These are phyloP conservation scores for Cantharis flavilabris DNA, from an alignment of 2,888 invertebrate species.

Conservation along the genomic window DNA sequence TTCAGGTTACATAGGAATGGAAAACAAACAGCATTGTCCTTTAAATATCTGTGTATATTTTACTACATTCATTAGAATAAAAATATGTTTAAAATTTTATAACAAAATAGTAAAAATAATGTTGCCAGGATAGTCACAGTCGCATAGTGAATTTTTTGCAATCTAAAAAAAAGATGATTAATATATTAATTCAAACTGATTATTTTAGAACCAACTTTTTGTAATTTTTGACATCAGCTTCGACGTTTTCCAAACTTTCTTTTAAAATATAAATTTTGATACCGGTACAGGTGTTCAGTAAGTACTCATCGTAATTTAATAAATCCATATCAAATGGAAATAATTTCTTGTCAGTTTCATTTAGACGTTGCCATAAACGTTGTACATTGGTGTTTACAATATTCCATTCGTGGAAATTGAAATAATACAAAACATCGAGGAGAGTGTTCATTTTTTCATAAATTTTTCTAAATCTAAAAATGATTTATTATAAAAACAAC, in stretches of 20 bases:
- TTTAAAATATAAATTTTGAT: conserved; percentile 40
- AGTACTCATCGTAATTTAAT: conserved; percentile 33
- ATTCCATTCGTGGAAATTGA: conserved; percentile 39
- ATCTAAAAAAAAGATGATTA: not conserved
- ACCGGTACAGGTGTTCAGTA: conserved; percentile 35
- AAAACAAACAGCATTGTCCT: no score
- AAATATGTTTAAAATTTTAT: not conserved
- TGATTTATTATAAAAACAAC: no score
- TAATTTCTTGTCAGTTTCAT: not conserved
- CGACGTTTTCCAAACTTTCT: conserved; percentile 31
- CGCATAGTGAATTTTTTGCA: not conserved
- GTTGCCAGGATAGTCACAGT: not conserved
- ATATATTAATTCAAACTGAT: not conserved
- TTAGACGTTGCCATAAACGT: conserved; percentile 23
- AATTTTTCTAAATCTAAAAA: conserved; percentile 39
- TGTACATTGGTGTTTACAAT: conserved; percentile 37
- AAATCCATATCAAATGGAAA: conserved; percentile 40
- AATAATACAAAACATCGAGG: conserved; percentile 36
- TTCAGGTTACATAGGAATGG: no score
- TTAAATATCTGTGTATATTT: no score
- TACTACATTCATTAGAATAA: not conserved
- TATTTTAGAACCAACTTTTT: conserved; percentile 4
- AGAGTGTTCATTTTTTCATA: conserved; percentile 7
- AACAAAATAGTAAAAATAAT: not conserved
- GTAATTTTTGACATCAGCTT: conserved; percentile 2